These are phyloP conservation scores for Coelogynopora nodosa DNA, from an alignment of 2,888 invertebrate genomes.

Conservation along the genomic window DNA sequence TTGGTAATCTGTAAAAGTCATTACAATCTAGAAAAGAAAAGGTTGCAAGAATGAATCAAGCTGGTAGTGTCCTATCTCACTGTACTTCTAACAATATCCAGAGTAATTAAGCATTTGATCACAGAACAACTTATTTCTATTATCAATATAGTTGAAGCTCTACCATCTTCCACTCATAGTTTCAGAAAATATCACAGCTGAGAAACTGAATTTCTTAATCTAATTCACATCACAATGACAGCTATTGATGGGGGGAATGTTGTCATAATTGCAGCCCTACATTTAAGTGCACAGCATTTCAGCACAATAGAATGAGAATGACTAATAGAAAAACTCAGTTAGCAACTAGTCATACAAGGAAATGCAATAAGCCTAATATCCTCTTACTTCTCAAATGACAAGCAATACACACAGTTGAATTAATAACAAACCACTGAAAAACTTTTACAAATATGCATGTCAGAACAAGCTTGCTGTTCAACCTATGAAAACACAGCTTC, in stretches of 20 bases:
- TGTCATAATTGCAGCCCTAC: not conserved
- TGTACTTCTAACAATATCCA: not conserved
- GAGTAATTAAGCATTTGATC: not conserved
- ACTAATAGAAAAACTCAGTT: too few species aligned
- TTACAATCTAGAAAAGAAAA: slow-evolving; percentile 13
- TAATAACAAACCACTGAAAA: not conserved
- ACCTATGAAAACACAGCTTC: too few species aligned
- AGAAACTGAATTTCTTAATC: too few species aligned
- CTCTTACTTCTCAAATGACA: slow-evolving; percentile 11
- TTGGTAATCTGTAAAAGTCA: slow-evolving; percentile 14
- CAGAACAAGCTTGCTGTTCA: too few species aligned
- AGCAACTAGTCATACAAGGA: too few species aligned
- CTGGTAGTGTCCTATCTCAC: not conserved
- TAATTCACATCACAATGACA: not conserved
- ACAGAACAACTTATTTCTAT: not conserved
- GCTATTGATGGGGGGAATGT: slow-evolving; percentile 15
- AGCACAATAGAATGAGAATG: too few species aligned
- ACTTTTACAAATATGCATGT: not conserved
- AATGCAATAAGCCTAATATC: not conserved
- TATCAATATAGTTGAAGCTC: not conserved
- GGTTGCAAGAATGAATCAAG: slow-evolving; percentile 12
- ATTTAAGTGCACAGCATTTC: too few species aligned
- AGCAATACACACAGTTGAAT: not conserved
- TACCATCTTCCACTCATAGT: not conserved
- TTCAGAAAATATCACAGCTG: not conserved